Evolutionary conservation across 2,113 vertebrate species (phyloP).

Genomic region (Manacus vitellinus): DNA sequence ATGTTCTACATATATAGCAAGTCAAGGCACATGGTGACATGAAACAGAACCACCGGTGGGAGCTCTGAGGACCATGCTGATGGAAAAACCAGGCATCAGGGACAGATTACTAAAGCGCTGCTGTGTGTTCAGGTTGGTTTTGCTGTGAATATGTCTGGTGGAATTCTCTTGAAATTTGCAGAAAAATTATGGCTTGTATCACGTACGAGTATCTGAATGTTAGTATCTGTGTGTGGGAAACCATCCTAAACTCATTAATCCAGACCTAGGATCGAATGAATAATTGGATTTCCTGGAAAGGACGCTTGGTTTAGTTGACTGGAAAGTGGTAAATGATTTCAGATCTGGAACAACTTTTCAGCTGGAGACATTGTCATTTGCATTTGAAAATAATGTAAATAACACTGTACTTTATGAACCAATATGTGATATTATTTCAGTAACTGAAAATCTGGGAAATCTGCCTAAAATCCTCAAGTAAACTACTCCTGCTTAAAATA

Average conservation of each 20-base stretch:
- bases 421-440: background rate
- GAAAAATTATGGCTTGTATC: background rate
- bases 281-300: background rate
- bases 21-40: accelerated
- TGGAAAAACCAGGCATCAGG: background rate
- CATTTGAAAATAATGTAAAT: background rate
- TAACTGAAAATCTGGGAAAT: background rate
- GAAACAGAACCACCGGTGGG: accelerated
- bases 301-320: background rate
- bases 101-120: background rate
- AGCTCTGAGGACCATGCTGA: background rate
- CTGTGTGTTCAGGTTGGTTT: background rate
- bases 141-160: background rate
- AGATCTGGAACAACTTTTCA: background rate
- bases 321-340: background rate
- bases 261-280: background rate
- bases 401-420: background rate
- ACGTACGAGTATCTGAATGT: background rate
- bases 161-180: background rate
- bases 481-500: background rate
- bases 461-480: background rate
- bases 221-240: background rate
- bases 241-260: background rate
- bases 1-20: background rate
- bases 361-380: background rate